A percentile compares a stretch with the other conserved stretches of the same genome.
phyloP scores from a whole-genome alignment of 2,888 invertebrate species.

The Caenorhabditis macrosperma region DNA sequence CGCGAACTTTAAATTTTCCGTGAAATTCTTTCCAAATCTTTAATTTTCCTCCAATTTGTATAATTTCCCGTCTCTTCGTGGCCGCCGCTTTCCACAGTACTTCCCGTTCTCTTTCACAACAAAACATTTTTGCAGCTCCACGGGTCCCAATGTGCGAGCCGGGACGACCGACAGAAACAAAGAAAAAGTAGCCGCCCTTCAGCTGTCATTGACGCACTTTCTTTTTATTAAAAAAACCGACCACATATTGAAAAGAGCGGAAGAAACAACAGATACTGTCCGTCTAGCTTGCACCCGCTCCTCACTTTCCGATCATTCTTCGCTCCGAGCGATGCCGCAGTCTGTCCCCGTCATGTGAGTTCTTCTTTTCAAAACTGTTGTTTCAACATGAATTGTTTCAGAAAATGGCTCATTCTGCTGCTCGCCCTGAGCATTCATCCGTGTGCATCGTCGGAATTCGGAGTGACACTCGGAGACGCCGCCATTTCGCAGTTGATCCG shows the following conservation, averaged over 20 bases:
- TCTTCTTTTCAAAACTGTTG: neutral
- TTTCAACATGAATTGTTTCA: neutral
- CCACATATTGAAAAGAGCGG: neutral
- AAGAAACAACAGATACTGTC: slow-evolving; percentile 5
- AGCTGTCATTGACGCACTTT: neutral
- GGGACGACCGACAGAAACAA: slow-evolving; percentile 34
- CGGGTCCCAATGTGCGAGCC: slow-evolving; percentile 48
- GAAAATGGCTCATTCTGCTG: slow-evolving; percentile 30
- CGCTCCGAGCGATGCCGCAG: slow-evolving; percentile 8
- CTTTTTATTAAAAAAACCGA: slow-evolving; percentile 23
- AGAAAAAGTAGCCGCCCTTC: slow-evolving; percentile 46
- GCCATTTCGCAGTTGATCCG: slow-evolving; percentile 69
- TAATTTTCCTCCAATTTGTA: neutral
- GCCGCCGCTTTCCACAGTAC: neutral
- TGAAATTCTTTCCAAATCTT: neutral
- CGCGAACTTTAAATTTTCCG: neutral
- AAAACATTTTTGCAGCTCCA: neutral
- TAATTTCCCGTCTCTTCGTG: neutral
- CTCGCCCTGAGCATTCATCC: neutral
- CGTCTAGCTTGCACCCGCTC: neutral
- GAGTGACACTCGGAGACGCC: slow-evolving; percentile 66
- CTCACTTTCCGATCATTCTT: slow-evolving; percentile 3
- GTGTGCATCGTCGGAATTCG: slow-evolving; percentile 52
- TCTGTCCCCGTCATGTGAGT: slow-evolving; percentile 36
- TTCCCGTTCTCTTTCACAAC: neutral